Conservation (phyloP, 2,113 vertebrate genomes). For the Strix uralensis region DNA sequence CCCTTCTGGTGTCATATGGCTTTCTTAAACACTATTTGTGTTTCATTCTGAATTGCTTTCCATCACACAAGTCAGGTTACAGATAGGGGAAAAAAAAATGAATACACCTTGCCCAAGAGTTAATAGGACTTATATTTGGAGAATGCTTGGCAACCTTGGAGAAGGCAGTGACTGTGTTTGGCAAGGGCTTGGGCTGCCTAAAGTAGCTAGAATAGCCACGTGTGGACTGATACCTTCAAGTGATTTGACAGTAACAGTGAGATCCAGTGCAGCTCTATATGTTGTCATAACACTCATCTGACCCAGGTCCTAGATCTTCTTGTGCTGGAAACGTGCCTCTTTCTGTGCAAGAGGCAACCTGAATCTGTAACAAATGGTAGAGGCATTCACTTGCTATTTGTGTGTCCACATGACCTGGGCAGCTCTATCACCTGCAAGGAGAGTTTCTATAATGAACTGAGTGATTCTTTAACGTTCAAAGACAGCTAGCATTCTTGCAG, state of each 20-base stretch:
- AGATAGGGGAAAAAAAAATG: not conserved
- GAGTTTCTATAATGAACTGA: not conserved
- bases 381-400: not conserved
- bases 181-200: not conserved
- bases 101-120: not conserved
- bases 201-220: not conserved
- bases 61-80: not conserved
- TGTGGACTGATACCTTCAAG: not conserved
- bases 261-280: not conserved
- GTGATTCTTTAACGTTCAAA: not conserved
- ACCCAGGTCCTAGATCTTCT: not conserved
- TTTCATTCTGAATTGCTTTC: constrained; percentile 41
- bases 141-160: not conserved
- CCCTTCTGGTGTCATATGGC: not conserved
- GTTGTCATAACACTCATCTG: not conserved
- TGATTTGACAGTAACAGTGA: not conserved
- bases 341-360: not conserved
- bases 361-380: not conserved
- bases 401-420: not conserved
- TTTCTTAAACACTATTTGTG: constrained; percentile 27
- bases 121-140: not conserved
- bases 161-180: not conserved
- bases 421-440: not conserved
- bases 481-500: not conserved
- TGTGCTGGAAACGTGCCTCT: not conserved